These are phyloP conservation scores for Procambarus virginalis DNA, from an alignment of 1,140 invertebrate species.

Conservation along the genomic window DNA sequence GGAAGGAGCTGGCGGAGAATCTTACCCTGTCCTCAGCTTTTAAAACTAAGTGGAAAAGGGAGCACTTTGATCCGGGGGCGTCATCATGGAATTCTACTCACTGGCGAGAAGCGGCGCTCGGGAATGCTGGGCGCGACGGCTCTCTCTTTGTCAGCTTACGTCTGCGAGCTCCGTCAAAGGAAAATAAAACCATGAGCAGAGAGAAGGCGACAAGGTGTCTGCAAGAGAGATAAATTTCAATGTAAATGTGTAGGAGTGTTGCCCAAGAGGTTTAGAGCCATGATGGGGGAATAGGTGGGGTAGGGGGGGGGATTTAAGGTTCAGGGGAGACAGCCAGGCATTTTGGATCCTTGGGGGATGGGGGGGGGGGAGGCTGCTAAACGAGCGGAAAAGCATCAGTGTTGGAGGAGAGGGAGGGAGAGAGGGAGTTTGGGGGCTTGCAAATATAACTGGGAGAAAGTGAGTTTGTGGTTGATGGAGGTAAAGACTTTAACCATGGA, in stretches of 20 bases:
- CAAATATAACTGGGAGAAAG: neutral
- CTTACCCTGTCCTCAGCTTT: neutral
- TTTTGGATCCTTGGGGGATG: no score
- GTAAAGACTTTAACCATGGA: neutral
- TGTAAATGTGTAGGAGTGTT: constrained; percentile 9
- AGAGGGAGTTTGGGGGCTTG: neutral
- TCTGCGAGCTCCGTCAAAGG: constrained; percentile 1
- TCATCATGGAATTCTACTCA: constrained; percentile 3
- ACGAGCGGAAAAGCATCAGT: neutral
- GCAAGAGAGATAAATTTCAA: constrained; percentile 9
- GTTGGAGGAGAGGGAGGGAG: neutral
- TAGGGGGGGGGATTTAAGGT: no score
- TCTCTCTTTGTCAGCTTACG: constrained; percentile 17
- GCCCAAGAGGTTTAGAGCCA: neutral
- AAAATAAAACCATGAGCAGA: constrained; percentile 6
- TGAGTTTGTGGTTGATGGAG: neutral
- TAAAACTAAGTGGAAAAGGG: constrained; percentile 18
- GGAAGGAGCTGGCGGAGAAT: neutral
- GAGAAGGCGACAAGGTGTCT: constrained; percentile 4
- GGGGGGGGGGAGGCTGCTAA: neutral
- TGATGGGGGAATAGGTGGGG: no score
- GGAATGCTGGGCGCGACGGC: neutral
- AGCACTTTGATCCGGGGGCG: constrained; percentile 1
- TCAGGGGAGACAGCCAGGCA: no score
- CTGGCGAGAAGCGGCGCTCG: neutral